Percentiles rank a stretch among this genome's conserved stretches.
Conservation (phyloP, 2,888 invertebrate species). For the Dastarcus helophoroides region DNA sequence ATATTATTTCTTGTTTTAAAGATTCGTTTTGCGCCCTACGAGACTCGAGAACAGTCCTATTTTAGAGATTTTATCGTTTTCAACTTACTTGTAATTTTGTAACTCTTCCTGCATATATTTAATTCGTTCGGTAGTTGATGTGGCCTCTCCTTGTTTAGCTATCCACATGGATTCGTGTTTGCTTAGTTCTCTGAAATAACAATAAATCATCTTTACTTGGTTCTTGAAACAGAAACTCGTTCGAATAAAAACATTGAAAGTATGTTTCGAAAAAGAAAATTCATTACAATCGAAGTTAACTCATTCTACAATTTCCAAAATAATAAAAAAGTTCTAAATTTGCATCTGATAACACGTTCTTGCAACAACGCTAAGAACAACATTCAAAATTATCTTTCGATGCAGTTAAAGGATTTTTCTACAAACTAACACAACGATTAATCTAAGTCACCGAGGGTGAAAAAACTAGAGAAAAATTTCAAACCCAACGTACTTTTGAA, state of each 20-base stretch:
- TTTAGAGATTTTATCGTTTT: constrained; percentile 4
- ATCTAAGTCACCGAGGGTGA: too few species aligned
- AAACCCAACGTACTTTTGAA: constrained; percentile 60
- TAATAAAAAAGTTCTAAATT: too few species aligned
- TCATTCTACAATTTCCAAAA: too few species aligned
- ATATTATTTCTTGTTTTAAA: constrained; percentile 73
- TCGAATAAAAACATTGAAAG: too few species aligned
- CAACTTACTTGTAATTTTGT: constrained; percentile 61
- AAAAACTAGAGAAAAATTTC: constrained; percentile 3
- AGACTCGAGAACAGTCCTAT: constrained; percentile 5
- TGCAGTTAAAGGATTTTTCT: too few species aligned
- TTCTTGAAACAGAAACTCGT: too few species aligned
- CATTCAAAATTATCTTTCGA: too few species aligned
- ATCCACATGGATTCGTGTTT: constrained; percentile 66
- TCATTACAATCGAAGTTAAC: too few species aligned
- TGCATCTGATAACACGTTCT: too few species aligned
- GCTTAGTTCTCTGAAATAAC: constrained; percentile 54
- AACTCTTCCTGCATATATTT: constrained; percentile 68
- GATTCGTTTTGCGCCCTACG: constrained; percentile 44
- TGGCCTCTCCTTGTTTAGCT: constrained; percentile 71
- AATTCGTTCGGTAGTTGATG: constrained; percentile 67
- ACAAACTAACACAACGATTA: too few species aligned
- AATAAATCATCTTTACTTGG: constrained; percentile 8
- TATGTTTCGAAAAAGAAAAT: too few species aligned
- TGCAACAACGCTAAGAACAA: too few species aligned